Conservation (phyloP, 2,888 invertebrate genomes). For the Bellardia bayeri region DNA sequence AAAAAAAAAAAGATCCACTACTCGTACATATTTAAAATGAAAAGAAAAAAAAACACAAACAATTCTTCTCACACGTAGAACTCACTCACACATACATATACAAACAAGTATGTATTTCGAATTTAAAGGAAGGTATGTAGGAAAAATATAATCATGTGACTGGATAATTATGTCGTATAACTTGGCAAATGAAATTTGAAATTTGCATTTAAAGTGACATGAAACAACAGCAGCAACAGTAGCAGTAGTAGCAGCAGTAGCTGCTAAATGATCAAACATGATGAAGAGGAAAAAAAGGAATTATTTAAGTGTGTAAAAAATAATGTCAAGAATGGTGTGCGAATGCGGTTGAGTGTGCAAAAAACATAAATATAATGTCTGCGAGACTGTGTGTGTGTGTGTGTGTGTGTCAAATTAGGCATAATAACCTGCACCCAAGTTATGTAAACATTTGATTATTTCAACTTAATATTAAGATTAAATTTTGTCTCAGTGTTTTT, state of each 20-base stretch:
- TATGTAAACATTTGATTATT: slow-evolving; percentile 60
- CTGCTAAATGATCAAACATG: slow-evolving; percentile 19
- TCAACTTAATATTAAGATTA: slow-evolving; percentile 57
- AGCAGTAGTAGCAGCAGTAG: neutral
- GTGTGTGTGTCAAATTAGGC: slow-evolving; percentile 63
- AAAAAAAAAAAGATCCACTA: neutral
- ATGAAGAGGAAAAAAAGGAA: slow-evolving; percentile 16
- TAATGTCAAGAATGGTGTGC: slow-evolving; percentile 17
- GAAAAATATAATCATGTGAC: slow-evolving; percentile 79
- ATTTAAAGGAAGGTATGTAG: neutral
- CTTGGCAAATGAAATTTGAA: slow-evolving; percentile 70
- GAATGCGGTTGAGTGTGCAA: slow-evolving; percentile 29
- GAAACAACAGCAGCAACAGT: slow-evolving; percentile 45
- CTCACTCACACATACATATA: slow-evolving; percentile 27
- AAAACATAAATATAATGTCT: slow-evolving; percentile 1
- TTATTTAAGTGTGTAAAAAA: slow-evolving; percentile 21
- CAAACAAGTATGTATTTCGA: slow-evolving; percentile 16
- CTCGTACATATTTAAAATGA: slow-evolving; percentile 2
- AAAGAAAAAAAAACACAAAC: neutral
- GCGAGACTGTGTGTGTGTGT: neutral
- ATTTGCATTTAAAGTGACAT: slow-evolving; percentile 81
- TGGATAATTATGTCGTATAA: slow-evolving; percentile 78
- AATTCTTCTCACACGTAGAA: slow-evolving; percentile 39
- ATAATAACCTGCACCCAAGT: slow-evolving; percentile 64
- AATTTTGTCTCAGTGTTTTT: slow-evolving; percentile 27